Percentiles rank a stretch among this genome's conserved stretches.
These are phyloP conservation scores for Athetis lepigone DNA, from an alignment of 2,888 invertebrate species.

Conservation along the genomic window DNA sequence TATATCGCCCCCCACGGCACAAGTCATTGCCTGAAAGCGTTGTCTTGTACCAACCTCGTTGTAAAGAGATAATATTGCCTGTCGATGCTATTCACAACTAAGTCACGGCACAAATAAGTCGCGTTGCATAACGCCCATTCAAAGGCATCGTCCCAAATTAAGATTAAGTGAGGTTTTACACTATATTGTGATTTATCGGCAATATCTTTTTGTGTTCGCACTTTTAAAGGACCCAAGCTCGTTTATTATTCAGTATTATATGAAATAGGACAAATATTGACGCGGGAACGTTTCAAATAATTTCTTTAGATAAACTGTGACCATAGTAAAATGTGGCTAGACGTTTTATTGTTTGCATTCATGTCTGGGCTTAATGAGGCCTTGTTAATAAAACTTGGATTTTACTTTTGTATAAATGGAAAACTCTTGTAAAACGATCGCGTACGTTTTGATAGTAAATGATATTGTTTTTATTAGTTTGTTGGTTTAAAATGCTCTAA, in stretches of 20 bases:
- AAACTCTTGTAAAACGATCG: slow-evolving; percentile 54
- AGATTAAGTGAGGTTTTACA: slow-evolving; percentile 74
- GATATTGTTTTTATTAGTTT: slow-evolving; percentile 22
- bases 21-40: slow-evolving; percentile 88
- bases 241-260: slow-evolving; percentile 44
- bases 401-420: slow-evolving; percentile 44
- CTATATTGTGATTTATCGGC: slow-evolving; percentile 67
- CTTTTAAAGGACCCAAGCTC: slow-evolving; percentile 41
- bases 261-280: slow-evolving; percentile 42
- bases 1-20: slow-evolving; percentile 77
- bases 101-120: slow-evolving; percentile 77
- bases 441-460: slow-evolving; percentile 18
- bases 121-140: slow-evolving; percentile 68
- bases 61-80: slow-evolving; percentile 83
- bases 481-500: slow-evolving; percentile 23
- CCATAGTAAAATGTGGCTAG: slow-evolving; percentile 16
- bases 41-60: slow-evolving; percentile 82
- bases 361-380: slow-evolving; percentile 59
- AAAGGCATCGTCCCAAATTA: slow-evolving; percentile 71
- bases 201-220: slow-evolving; percentile 58
- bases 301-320: slow-evolving; percentile 35
- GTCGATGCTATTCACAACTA: slow-evolving; percentile 81
- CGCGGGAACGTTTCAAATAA: slow-evolving; percentile 25
- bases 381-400: slow-evolving; percentile 36
- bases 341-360: slow-evolving; percentile 54